phyloP scores from a whole-genome alignment of 1,140 invertebrate species.

The Eubasilissa regina region DNA sequence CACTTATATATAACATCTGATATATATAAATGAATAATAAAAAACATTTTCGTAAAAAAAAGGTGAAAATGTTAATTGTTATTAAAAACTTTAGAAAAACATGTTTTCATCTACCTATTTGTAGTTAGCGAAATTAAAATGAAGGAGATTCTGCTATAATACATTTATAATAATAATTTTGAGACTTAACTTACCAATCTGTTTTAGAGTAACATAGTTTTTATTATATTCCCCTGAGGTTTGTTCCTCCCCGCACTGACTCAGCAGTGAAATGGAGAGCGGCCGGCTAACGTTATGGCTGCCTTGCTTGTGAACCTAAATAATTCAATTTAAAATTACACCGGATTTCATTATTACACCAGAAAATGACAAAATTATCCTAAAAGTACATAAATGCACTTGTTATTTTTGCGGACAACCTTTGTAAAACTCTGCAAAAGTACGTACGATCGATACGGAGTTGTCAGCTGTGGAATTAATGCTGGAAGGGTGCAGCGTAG shows the following conservation, averaged over 20 bases:
- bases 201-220: constrained; percentile 79
- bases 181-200: constrained; percentile 74
- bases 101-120: too few species aligned
- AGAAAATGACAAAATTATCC: too few species aligned
- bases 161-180: not conserved
- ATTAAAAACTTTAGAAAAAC: too few species aligned
- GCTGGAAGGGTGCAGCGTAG: constrained; percentile 65
- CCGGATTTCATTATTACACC: too few species aligned
- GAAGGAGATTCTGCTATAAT: not conserved
- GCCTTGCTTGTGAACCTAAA: constrained; percentile 59
- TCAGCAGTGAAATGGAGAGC: constrained; percentile 72
- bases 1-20: too few species aligned
- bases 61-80: too few species aligned
- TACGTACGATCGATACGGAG: constrained; percentile 65
- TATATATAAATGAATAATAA: too few species aligned
- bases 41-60: too few species aligned
- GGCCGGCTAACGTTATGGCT: constrained; percentile 69
- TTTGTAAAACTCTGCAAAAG: not conserved
- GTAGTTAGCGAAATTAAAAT: too few species aligned
- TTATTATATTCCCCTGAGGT: constrained; percentile 75
- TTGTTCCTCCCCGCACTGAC: constrained; percentile 72
- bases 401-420: too few species aligned
- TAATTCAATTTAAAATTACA: not conserved
- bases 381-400: too few species aligned
- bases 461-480: constrained; percentile 69